Base-by-base conservation (phyloP, 2,797 vertebrate genomes). In the Lepidocolaptes lacrymiger region DNA sequence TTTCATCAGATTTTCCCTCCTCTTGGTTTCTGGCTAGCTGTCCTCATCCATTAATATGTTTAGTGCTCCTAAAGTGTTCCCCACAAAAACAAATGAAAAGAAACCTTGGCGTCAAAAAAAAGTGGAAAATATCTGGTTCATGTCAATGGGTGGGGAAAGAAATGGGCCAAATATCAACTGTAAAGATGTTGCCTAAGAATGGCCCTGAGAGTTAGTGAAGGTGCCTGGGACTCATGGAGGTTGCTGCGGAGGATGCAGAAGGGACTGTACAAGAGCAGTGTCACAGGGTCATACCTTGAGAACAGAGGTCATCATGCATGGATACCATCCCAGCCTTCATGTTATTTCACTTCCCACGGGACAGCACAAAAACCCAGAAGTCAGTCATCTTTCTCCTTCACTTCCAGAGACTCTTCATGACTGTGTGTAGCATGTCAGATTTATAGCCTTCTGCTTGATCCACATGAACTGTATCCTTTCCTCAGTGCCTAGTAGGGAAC, bases 1-100 rank as follows among this genome's bases (percentile, higher is more conserved):
- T 83, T 89, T 77, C 30, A 71, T 80, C 72, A 89, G 36, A 61
- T 20, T 77, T 92, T 85, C 36, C 41, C 11, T 79, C 76, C 30
- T 68, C 24, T 64, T 85, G 37, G 20, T 54, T 80, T 19, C 48
- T 92, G 72, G 32, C n/a, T 91, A 54, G 27, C 16, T 92, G 43
- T 84, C 32, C 22, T 80, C 27, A 41, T 62, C n/a, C 62, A 18
- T 73, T 30, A 68, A 36, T 15, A 16, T 46, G 36, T 46, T 81
- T 71, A 27, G 19, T 46, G 24, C 56, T 74, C 34, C n/a, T 80
- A 23, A 46, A 85, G 27, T 30, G 17, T 48, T 14, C 49, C 5
- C 30, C 11, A 39, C 9, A 3, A 34, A 66, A 58, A 24, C 14
- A 30, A 22, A 41, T 10, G 34, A 37, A 34, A 19, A 37, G 52